Evolutionary conservation across 35 echinoderm and acorn worm species (phyloP), one percentile per base, ranked within the genome.

Genomic region (Anneissia japonica): DNA sequence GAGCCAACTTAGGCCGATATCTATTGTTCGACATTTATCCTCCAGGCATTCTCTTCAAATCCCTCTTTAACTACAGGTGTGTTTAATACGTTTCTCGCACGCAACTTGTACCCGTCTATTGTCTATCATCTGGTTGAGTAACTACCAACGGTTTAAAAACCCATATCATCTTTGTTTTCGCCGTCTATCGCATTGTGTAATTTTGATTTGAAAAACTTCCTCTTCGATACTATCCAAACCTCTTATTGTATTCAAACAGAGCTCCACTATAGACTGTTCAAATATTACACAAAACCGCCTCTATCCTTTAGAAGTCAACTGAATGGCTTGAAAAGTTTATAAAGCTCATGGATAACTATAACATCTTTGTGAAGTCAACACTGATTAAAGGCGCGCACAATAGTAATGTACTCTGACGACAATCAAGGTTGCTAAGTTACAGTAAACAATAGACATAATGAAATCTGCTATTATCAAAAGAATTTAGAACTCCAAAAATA

Each of bases 171-270:
- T 64, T 64, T 64, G 51, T 64, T 64, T 64, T 64, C 51, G 51
- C 51, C 51, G 51, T 64, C 51, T 64, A 64, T 2, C 21, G 9
- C 21, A 64, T 64, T 64, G 51, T 64, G 19, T 64, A 64, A 64
- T 64, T 64, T 64, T 64, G 51, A 64, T 64, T 64, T 64, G 51
- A 64, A 64, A 64, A 64, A 64, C 51, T 64, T 64, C 51, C 51
- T 64, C 51, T 26, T 64, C 19, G 51, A 64, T 16, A 23, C 51
- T 64, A 64, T 64, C 51, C 51, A 64, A 64, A 64, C 51, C 21
- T 64, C 51, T 64, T n/a, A 64, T 64, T 64, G 51, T 64, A 64
- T 64, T 64, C 5, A 23, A 64, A 64, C 51, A 64, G 51, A 19
- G 21, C 51, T 2, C 51, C 21, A 64, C 6, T 64, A 64, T 64